Evolutionary conservation across 2,113 vertebrate genomes (phyloP).

Genomic region (Lepidiolamprologus cunningtoni): DNA sequence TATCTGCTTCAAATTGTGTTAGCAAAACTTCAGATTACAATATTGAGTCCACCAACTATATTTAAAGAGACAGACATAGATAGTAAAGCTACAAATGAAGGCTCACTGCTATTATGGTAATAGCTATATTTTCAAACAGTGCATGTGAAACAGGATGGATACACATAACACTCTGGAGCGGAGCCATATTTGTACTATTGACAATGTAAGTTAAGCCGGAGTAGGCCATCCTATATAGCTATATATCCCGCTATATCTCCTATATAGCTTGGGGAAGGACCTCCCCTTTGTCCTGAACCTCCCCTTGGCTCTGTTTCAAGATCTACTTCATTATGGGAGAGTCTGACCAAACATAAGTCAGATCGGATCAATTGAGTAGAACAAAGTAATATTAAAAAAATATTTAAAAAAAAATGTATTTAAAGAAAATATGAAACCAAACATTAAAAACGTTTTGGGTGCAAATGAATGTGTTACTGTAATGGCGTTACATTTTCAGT

Average conservation of each 20-base stretch:
- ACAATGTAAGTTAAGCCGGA: neutral
- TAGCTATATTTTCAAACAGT: neutral
- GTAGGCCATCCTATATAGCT: neutral
- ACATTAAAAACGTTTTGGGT: neutral
- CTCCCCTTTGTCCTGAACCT: neutral
- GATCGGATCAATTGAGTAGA: neutral
- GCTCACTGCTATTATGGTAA: neutral
- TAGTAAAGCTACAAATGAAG: neutral
- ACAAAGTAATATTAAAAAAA: neutral
- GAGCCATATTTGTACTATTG: neutral
- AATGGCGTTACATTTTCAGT: neutral
- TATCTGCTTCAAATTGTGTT: neutral
- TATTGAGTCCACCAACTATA: neutral
- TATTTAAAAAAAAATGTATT: neutral
- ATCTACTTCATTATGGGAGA: neutral
- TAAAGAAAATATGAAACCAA: neutral
- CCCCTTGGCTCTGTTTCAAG: neutral
- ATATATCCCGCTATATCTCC: neutral
- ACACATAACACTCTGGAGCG: neutral
- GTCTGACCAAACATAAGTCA: neutral
- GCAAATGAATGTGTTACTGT: neutral
- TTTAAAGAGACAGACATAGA: neutral
- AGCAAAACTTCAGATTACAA: neutral
- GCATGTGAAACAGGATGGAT: neutral
- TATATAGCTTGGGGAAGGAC: neutral